A percentile compares a stretch with the other conserved stretches of the same genome.
These are phyloP conservation scores for Megathymus violae DNA, from an alignment of 1,140 invertebrate species.

Conservation along the genomic window DNA sequence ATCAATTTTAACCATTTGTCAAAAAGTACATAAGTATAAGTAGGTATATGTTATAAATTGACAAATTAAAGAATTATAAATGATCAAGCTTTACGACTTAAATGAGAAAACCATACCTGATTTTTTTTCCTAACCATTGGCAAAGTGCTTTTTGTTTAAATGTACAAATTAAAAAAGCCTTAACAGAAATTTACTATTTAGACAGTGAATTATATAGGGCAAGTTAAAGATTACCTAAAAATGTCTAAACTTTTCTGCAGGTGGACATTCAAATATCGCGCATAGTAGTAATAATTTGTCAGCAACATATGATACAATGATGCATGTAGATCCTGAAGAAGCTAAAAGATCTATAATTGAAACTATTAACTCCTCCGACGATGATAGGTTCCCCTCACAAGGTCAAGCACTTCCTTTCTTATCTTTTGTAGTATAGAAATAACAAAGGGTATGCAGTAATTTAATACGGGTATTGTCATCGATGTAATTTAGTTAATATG, in stretches of 20 bases:
- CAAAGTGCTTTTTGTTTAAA: too few relatives aligned
- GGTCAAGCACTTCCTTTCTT: slow-evolving; percentile 33
- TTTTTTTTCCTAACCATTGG: too few relatives aligned
- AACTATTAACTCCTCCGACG: slow-evolving; percentile 58
- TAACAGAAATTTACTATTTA: too few relatives aligned
- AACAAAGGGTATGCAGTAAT: neutral
- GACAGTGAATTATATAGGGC: too few relatives aligned
- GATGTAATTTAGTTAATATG: too few relatives aligned
- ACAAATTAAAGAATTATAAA: too few relatives aligned
- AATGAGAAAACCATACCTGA: too few relatives aligned
- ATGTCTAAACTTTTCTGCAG: neutral
- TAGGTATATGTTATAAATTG: too few relatives aligned
- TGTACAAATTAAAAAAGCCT: too few relatives aligned
- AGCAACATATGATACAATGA: slow-evolving; percentile 13
- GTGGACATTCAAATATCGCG: neutral
- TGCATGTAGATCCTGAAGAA: slow-evolving; percentile 28
- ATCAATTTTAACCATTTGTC: too few relatives aligned
- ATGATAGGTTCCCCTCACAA: slow-evolving; percentile 67
- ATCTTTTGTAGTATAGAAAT: slow-evolving; percentile 20
- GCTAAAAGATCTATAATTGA: slow-evolving; percentile 47
- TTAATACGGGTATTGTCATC: neutral
- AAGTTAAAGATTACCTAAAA: neutral
- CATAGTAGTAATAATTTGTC: neutral
- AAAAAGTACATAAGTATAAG: too few relatives aligned
- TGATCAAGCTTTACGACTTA: too few relatives aligned